Percentiles rank a stretch among this genome's conserved stretches.
phyloP scores from a whole-genome alignment of 2,797 vertebrate species.

The Hoplostethus atlanticus region DNA sequence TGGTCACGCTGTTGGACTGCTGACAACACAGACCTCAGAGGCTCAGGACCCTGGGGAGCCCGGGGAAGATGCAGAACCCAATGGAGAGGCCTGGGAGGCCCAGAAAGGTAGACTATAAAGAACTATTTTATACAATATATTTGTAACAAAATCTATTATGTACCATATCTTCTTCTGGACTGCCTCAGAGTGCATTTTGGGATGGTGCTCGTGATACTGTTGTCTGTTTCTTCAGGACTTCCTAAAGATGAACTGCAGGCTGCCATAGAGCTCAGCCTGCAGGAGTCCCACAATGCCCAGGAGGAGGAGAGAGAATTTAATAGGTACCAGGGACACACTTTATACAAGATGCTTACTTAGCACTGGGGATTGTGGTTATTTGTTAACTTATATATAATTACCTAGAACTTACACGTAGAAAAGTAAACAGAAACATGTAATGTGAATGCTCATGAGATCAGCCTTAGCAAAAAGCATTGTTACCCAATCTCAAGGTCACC shows the following conservation, averaged over 20 bases:
- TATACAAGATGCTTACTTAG: no score
- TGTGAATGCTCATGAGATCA: no score
- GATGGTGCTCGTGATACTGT: constrained; percentile 1
- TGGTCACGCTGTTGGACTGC: constrained; percentile 90
- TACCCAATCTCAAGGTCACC: no score
- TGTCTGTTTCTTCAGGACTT: constrained; percentile 61
- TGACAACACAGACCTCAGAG: constrained; percentile 84
- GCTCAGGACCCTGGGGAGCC: constrained; percentile 76
- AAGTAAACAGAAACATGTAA: no score
- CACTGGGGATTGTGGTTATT: no score
- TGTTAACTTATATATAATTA: no score
- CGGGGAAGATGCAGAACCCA: constrained; percentile 61
- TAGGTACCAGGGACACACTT: constrained; percentile 77
- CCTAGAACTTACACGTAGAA: no score
- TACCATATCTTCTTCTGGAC: no score
- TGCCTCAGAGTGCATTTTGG: neutral
- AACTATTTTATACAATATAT: no score
- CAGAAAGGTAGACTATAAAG: constrained; percentile 73
- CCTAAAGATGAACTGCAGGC: constrained; percentile 84
- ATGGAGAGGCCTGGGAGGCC: constrained; percentile 68
- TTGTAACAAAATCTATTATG: no score
- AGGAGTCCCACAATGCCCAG: constrained; percentile 84
- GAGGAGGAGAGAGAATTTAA: constrained; percentile 85
- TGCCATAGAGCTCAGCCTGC: constrained; percentile 82
- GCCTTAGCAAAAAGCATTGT: no score